phyloP scores from a whole-genome alignment of 2,888 invertebrate species.

The Drosophila pegasa region DNA sequence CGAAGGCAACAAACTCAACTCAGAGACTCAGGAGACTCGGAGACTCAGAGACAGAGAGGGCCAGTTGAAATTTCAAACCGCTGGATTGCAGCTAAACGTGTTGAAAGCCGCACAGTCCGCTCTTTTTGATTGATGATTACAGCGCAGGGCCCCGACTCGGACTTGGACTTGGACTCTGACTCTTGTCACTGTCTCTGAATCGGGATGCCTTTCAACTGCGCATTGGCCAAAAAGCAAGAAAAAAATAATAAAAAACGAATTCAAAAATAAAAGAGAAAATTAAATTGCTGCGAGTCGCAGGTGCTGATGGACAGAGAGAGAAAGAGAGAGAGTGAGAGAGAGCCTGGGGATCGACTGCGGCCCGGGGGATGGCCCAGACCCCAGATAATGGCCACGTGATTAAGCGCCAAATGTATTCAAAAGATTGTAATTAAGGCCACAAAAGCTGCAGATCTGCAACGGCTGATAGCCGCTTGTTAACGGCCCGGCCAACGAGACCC shows the following conservation, averaged over 20 bases:
- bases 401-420: constrained; percentile 81
- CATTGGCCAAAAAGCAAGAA: constrained; percentile 42
- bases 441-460: constrained; percentile 76
- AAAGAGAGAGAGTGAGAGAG: background rate
- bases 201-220: constrained; percentile 70
- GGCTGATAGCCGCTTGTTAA: constrained; percentile 74
- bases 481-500: constrained; percentile 34
- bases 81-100: constrained; percentile 73
- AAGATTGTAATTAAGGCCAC: constrained; percentile 81
- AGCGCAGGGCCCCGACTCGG: constrained; percentile 47
- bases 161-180: constrained; percentile 20
- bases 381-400: constrained; percentile 75
- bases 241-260: constrained; percentile 14
- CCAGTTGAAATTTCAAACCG: constrained; percentile 71
- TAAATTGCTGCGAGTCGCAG: constrained; percentile 49
- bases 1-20: background rate
- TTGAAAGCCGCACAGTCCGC: constrained; percentile 68
- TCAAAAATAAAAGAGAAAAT: constrained; percentile 22
- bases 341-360: constrained; percentile 13
- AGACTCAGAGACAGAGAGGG: constrained; percentile 21
- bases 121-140: constrained; percentile 78
- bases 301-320: constrained; percentile 28
- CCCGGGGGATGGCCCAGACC: constrained; percentile 16
- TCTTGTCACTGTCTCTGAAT: constrained; percentile 33
- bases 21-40: background rate